Conservation (phyloP, 2,797 vertebrate genomes). For the Triplophysa yarkandensis region DNA sequence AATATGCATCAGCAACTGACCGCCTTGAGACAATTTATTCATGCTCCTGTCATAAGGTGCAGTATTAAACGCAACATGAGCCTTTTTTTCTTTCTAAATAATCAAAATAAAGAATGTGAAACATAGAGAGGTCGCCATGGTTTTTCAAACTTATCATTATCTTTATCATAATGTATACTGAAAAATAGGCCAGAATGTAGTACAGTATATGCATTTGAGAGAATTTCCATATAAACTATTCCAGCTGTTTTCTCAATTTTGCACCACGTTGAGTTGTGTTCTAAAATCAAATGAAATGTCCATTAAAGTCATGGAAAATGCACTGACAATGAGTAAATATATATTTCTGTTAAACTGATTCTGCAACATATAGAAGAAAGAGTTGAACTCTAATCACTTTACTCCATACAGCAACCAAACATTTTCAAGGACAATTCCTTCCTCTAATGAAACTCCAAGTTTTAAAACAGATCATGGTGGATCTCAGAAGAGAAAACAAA, state of each 20-base stretch:
- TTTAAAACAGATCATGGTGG: background rate
- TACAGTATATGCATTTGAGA: no score
- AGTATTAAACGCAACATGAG: conserved; percentile 65
- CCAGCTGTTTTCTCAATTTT: no score
- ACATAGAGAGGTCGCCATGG: conserved; percentile 3
- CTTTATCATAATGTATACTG: no score
- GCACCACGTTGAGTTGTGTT: no score
- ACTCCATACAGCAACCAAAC: no score
- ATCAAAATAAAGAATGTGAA: background rate
- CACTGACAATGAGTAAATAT: no score
- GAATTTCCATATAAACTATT: no score
- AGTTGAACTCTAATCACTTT: no score
- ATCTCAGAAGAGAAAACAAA: conserved; percentile 63
- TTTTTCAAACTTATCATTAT: conserved; percentile 3
- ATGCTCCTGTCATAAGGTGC: conserved; percentile 65
- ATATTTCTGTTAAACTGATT: background rate
- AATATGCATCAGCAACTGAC: conserved; percentile 76
- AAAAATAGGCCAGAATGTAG: no score
- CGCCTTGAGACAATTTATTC: conserved; percentile 79
- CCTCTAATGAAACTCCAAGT: background rate
- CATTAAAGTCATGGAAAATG: no score
- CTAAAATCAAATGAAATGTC: no score
- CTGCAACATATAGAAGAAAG: background rate
- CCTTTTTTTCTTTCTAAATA: conserved; percentile 32
- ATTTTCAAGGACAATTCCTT: no score